Base-by-base conservation (phyloP, 2,888 invertebrate species). In the Drymonia ruficornis region DNA sequence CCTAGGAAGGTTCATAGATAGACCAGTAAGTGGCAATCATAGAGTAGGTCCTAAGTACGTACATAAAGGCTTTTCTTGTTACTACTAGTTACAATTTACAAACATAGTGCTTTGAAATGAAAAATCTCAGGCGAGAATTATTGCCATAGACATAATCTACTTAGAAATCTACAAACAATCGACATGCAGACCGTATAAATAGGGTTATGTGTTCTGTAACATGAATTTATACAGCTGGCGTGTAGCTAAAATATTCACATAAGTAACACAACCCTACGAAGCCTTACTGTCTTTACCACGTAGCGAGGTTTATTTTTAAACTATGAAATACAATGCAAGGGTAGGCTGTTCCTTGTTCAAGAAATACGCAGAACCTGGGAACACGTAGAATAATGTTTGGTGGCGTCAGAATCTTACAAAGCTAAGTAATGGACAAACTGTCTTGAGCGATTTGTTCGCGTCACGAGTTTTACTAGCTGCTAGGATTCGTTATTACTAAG, bases 291-390 rank as follows among this genome's bases (percentile, higher is more conserved):
- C 51, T 42, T 50, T 42, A 57, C 42, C 50, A 56, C 64, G 61
- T 59, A 53, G 57, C 56, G 49, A 52, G 57, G 55, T 59, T 68
- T 61, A 68, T 59, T 61, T 68, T 59, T 53, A 53, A 65, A 55
- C 45, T 40, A 61, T 59, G 12, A 28, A 49, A 40, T 19, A 55
- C 51, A 56, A 55, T 53, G 50, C 49, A 59, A 50, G 29, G 18
- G 52, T 45, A 55, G 29, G 31, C 18, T 13, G 52, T 50, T 52
- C 64, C 56, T 66, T 60, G 52, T 61, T 56, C 23, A 63, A 55
- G 43, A 50, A 63, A 61, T 36, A 43, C 43, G 47, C 52, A 52
- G 48, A 48, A 15, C 49, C 38, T 42, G 43, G 52, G 54, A 29
- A 42, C 40, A 40, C 16, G 52, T 67, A 67, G 58, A 69, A 61